Evolutionary conservation across 2,888 invertebrate species (phyloP).

Genomic region (Acanthosepion esculentum): DNA sequence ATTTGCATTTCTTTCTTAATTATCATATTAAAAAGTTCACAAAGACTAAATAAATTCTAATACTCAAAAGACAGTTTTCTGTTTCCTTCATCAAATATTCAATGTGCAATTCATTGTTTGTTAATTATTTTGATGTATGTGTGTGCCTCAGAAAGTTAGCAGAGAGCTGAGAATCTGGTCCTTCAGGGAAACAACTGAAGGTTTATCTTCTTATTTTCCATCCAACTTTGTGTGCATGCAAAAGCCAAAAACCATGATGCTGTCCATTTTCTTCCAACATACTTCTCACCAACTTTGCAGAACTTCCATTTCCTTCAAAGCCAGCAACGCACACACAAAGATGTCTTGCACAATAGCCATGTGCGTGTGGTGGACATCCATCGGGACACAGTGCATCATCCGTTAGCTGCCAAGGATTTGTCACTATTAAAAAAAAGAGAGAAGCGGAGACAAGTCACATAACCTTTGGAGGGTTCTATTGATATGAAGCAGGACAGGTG

Average conservation of each 20-base stretch:
- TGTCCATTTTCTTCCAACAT: background rate
- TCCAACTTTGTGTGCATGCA: background rate
- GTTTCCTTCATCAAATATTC: no score
- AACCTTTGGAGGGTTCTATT: background rate
- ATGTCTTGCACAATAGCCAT: conserved; percentile 59
- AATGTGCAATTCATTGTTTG: background rate
- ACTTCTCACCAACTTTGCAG: conserved; percentile 55
- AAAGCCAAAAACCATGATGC: background rate
- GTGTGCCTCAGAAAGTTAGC: background rate
- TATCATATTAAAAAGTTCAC: background rate
- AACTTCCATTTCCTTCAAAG: conserved; percentile 58
- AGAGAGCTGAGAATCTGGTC: background rate
- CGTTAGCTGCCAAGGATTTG: conserved; percentile 59
- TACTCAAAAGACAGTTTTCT: background rate
- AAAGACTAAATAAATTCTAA: background rate
- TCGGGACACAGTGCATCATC: conserved; percentile 56
- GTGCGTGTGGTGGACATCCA: conserved; percentile 54
- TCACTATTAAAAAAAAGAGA: conserved; percentile 53
- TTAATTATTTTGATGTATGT: background rate
- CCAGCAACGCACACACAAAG: conserved; percentile 63
- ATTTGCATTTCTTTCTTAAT: background rate
- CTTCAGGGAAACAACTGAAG: background rate
- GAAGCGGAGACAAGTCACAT: background rate
- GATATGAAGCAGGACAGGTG: conserved; percentile 33
- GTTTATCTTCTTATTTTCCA: background rate